Evolutionary conservation across 2,888 invertebrate genomes (phyloP), one percentile per base, ranked within the genome.

Genomic region (Labia minor): DNA sequence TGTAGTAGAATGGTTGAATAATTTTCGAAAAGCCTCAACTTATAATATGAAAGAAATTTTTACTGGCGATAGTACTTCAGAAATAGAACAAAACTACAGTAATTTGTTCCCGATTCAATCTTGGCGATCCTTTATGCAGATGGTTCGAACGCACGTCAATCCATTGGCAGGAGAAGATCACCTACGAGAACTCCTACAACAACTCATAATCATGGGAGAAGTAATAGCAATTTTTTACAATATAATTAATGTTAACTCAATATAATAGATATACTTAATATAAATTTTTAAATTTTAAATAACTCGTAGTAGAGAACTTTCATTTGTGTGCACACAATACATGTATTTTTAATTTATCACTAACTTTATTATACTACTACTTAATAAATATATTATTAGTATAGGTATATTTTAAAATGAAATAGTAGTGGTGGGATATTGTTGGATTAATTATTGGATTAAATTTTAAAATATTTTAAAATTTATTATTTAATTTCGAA

Each of bases 191-290:
- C 75, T 87, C 21, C 79, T 86, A 37, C 81, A 82, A 70, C 86
- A 86, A 73, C 77, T 87, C 65, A 84, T 85, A 73, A 76, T 82
- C 19, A 82, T 85, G 77, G 86, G 86, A 71, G 86, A 86, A 78
- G 85, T 85, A 73, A 63, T 62, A 20, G 3, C 21, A 20, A 1
- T 61, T 26, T 14, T 63, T 37, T 11, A 21, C 4, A 20, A 64
- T 62, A n/a, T n/a, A n/a, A n/a, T n/a, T n/a, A n/a, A n/a, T n/a
- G n/a, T 18, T 1, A 16, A 11, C 4, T 4, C 19, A 62, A 62
- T 4, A 61, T 1, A 18, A 1, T 61, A 61, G 18, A 18, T 3
- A 61, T 61, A 11, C 4, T 61, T 10, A 19, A 3, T 1, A 61
- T 61, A 1, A 18, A 8, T 11, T 6, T 61, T 18, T 19, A n/a